phyloP scores from a whole-genome alignment of 2,888 invertebrate genomes.

The Brachylomia viminalis region DNA sequence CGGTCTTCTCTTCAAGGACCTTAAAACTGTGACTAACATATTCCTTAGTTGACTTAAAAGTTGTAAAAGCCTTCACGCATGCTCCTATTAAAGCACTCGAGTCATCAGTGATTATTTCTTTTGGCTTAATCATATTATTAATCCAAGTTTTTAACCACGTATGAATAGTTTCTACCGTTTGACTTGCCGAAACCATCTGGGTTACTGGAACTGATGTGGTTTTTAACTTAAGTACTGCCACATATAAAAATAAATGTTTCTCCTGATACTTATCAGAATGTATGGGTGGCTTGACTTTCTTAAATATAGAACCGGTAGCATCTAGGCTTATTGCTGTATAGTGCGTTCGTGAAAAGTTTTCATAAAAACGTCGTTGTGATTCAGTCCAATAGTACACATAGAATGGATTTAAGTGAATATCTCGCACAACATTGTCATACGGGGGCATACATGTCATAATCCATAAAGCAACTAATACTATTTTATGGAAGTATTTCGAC shows the following conservation, averaged over 20 bases:
- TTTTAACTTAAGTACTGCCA: constrained; percentile 3
- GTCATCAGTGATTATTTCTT: neutral
- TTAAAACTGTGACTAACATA: neutral
- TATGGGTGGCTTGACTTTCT: neutral
- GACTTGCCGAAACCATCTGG: neutral
- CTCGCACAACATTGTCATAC: too few species aligned
- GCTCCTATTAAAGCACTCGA: neutral
- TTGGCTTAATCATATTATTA: neutral
- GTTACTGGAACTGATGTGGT: neutral
- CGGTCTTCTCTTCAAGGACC: neutral
- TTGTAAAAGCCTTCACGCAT: constrained; percentile 3
- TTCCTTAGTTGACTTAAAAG: constrained; percentile 3
- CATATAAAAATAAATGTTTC: neutral
- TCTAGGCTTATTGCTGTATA: too few species aligned
- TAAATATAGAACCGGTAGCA: constrained; percentile 1
- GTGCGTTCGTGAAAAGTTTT: constrained; percentile 3
- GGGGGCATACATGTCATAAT: too few species aligned
- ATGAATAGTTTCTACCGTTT: neutral
- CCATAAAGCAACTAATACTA: too few species aligned
- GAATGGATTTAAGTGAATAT: constrained; percentile 3
- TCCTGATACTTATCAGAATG: constrained; percentile 1
- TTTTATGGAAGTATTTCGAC: neutral
- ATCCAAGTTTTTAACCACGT: neutral
- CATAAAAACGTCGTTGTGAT: neutral
- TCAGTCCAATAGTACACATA: neutral